Conservation (phyloP, 1,140 invertebrate species). For the Drosophila sulfurigaster region DNA sequence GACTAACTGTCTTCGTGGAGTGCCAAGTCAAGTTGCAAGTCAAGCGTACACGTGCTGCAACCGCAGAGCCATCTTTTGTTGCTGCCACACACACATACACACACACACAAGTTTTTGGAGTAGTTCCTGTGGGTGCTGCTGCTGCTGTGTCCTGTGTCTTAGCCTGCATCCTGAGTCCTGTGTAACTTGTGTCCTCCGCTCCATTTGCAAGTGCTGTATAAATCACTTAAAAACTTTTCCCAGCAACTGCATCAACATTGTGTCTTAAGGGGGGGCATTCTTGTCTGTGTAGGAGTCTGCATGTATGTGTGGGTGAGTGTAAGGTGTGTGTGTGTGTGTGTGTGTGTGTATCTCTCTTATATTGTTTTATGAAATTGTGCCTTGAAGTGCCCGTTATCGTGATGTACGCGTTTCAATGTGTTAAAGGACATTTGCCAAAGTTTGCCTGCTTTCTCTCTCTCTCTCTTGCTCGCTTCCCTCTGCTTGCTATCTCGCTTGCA, state of each 20-base stretch:
- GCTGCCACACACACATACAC: conserved; percentile 10
- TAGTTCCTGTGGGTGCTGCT: neutral
- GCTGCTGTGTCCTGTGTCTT: neutral
- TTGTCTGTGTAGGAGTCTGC: neutral
- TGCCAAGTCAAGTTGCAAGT: conserved; percentile 41
- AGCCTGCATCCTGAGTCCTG: neutral
- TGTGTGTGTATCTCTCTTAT: conserved; percentile 36
- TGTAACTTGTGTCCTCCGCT: conserved; percentile 7
- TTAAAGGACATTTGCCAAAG: conserved; percentile 64
- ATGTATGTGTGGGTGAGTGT: conserved; percentile 4
- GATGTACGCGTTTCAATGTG: conserved; percentile 68
- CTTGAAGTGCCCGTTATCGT: conserved; percentile 41
- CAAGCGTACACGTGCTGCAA: conserved; percentile 1
- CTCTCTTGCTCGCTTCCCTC: neutral
- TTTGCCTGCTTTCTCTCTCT: conserved; percentile 35
- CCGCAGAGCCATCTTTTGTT: neutral
- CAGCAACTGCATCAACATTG: conserved; percentile 65
- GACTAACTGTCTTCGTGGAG: neutral
- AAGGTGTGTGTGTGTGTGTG: conserved; percentile 16
- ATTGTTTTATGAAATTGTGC: conserved; percentile 74
- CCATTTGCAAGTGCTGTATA: conserved; percentile 71
- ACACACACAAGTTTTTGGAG: conserved; percentile 17
- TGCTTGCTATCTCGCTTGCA: neutral
- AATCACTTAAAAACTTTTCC: conserved; percentile 80
- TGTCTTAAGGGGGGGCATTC: conserved; percentile 15